Evolutionary conservation across 1,140 invertebrate species (phyloP), one percentile per base, ranked within the genome.

Genomic region (Megathymus violae): DNA sequence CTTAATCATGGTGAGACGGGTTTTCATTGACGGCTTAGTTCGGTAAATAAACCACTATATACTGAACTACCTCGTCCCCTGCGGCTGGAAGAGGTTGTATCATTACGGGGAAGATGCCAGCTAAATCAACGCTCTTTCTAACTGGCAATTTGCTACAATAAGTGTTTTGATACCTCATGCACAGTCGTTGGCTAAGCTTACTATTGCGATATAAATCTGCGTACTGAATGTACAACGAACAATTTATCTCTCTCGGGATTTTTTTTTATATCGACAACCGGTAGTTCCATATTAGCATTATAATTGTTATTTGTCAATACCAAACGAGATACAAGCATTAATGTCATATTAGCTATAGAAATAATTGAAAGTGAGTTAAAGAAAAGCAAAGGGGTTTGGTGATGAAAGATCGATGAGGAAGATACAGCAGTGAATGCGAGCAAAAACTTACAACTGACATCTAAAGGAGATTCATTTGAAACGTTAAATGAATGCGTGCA

Each of bases 11-110:
- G 63, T 68, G 68, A 62, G 63, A 63, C 64, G 72, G 66, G 72
- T 71, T 77, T 81, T 82, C 82, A 85, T 78, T 85, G 80, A 85
- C 74, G 67, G 71, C 67, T 80, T 59, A 58, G 27, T 58, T 46
- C 54, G 46, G 16, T 25, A 34, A 9, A 31, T 17, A 15, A 27
- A 11, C 54, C 54, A 59, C n/a, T 59, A 3, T 4, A 22, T 34
- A 16, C 34, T 22, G 54, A 38, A 22, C 54, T 31, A 17, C 10
- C 14, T 0, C 16, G 13, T 59, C 27, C 14, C 27, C 27, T 9
- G 15, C n/a, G 10, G 31, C 16, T 13, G 9, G 7, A 47, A 10
- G 22, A 44, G n/a, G 11, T 10, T 10, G 17, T 27, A 9, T 1
- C 6, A 19, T n/a, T 13, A 10, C 52, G 25, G 25, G 3, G 15